These are phyloP conservation scores for Tauraco hartlaubi DNA, from an alignment of 2,797 vertebrate genomes.

Conservation along the genomic window DNA sequence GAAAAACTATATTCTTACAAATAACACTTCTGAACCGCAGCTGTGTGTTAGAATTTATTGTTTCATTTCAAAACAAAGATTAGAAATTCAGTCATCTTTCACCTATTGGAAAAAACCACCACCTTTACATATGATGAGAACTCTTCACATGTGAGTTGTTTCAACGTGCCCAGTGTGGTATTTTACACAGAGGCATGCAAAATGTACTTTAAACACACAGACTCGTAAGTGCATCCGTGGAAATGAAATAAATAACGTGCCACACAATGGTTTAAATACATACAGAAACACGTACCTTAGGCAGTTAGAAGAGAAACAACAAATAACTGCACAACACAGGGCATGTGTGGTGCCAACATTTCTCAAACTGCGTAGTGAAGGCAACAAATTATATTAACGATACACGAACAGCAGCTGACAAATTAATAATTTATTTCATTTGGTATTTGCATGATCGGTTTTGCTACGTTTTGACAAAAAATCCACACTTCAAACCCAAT, in stretches of 20 bases:
- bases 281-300: background rate
- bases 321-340: background rate
- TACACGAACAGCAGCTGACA: background rate
- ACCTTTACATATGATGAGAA: background rate
- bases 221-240: background rate
- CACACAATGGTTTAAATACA: background rate
- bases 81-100: background rate
- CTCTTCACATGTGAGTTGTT: background rate
- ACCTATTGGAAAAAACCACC: background rate
- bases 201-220: background rate
- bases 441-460: background rate
- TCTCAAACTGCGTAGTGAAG: background rate
- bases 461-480: background rate
- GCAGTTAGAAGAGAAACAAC: background rate
- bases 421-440: background rate
- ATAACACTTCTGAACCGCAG: background rate
- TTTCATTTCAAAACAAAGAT: constrained; percentile 29
- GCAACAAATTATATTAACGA: background rate
- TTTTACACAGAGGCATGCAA: background rate
- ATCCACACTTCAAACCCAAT: background rate
- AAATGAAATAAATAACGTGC: background rate
- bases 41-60: constrained; percentile 4
- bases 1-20: background rate
- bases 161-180: accelerated
- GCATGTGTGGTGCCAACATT: background rate